Evolutionary conservation across 1,140 invertebrate genomes (phyloP).

Genomic region (Drosophila chauvacae): DNA sequence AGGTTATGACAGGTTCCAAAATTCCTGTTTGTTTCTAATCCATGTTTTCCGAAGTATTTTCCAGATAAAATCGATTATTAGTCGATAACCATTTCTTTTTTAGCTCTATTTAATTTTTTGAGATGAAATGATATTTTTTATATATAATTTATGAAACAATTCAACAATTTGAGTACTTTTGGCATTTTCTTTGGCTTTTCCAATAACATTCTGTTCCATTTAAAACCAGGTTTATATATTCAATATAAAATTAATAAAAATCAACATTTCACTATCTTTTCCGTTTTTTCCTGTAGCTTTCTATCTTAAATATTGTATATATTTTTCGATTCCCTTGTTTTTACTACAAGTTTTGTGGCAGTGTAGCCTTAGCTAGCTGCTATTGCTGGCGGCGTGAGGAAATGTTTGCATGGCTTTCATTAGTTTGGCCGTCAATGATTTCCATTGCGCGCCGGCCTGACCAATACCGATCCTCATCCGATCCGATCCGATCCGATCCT

Average conservation of each 20-base stretch:
- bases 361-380: slow-evolving; percentile 29
- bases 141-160: too few species aligned
- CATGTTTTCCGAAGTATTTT: too few species aligned
- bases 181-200: too few species aligned
- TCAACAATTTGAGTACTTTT: too few species aligned
- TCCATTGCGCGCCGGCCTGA: slow-evolving; percentile 39
- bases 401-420: slow-evolving; percentile 82
- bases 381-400: slow-evolving; percentile 80
- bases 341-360: not conserved
- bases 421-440: slow-evolving; percentile 70
- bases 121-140: too few species aligned
- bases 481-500: slow-evolving; percentile 37
- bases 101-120: too few species aligned
- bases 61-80: too few species aligned
- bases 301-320: not conserved
- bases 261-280: not conserved
- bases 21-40: too few species aligned
- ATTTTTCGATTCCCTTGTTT: not conserved
- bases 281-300: not conserved
- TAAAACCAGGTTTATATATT: not conserved
- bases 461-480: slow-evolving; percentile 30
- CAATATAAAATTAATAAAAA: not conserved
- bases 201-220: not conserved
- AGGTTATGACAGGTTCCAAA: too few species aligned
- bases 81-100: too few species aligned